These are phyloP conservation scores for Triplophysa yarkandensis DNA, from an alignment of 2,797 vertebrate species.

Conservation along the genomic window DNA sequence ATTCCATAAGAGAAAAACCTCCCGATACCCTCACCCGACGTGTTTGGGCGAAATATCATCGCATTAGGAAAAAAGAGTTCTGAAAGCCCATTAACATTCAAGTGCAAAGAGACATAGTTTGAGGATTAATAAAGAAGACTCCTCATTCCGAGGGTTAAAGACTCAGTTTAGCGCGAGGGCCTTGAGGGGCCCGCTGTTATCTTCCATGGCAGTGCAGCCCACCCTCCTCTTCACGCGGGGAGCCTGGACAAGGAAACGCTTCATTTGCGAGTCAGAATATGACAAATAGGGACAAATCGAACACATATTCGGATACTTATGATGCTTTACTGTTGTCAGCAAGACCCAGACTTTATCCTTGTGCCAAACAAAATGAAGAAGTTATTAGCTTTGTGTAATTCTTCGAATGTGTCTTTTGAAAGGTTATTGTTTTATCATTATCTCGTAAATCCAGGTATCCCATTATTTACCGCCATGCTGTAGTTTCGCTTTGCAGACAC, in stretches of 20 bases:
- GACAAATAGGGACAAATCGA: constrained; percentile 28
- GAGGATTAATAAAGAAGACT: constrained; percentile 75
- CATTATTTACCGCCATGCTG: constrained; percentile 23
- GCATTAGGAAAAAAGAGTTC: constrained; percentile 66
- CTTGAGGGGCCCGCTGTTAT: constrained; percentile 71
- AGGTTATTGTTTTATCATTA: constrained; percentile 1
- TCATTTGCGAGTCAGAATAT: constrained; percentile 28
- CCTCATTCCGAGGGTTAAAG: constrained; percentile 64
- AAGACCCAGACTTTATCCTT: constrained; percentile 28
- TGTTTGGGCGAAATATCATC: constrained; percentile 55
- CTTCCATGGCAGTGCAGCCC: constrained; percentile 70
- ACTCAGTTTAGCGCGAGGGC: constrained; percentile 63
- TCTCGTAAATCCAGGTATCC: too few species aligned
- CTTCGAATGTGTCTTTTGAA: constrained; percentile 14
- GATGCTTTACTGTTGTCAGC: constrained; percentile 6
- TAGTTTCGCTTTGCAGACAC: constrained; percentile 30
- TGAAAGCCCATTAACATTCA: constrained; percentile 79
- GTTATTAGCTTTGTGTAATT: constrained; percentile 23
- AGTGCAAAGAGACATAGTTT: constrained; percentile 73
- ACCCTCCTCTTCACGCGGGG: constrained; percentile 12
- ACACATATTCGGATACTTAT: neutral
- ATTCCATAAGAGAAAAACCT: constrained; percentile 60
- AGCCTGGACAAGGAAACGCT: constrained; percentile 36
- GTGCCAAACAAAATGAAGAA: neutral
- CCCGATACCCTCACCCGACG: constrained; percentile 35